Base-by-base conservation (phyloP, 2,888 invertebrate genomes). In the Seira sanloemensis region DNA sequence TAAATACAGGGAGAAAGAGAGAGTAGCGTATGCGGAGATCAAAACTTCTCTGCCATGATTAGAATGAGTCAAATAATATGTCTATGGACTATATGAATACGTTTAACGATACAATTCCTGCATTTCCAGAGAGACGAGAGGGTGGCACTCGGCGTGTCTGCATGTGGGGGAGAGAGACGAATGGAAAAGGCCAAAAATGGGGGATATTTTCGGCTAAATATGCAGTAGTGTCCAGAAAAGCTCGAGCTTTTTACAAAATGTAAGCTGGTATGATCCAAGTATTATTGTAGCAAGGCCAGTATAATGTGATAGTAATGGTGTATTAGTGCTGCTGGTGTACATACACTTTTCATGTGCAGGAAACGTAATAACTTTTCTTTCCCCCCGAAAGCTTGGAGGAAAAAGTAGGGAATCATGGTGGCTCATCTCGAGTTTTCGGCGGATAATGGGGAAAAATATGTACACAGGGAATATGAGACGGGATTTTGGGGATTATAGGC, bases 11-110 rank as follows among this genome's bases (percentile, higher is more conserved):
- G 68, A 26, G 74, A 62, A 62, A 62, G 21, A 62, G 7, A 21
- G 21, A 23, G n/a, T n/a, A 26, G 5, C 74, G 62, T 74, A 74
- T 62, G 74, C 27, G 19, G 62, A 23, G 62, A 62, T 62, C 62
- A 73, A 73, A 68, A 24, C 67, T n/a, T n/a, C n/a, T n/a, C n/a
- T 67, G 67, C 76, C 76, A 76, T 75, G 37, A 75, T 75, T 75
- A 75, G 25, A 68, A 76, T 76, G 67, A 68, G 76, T 67, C 2
- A 62, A 62, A 62, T 23, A 58, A 16, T 58, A 62, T 50, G 50
- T 23, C 62, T n/a, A 62, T 62, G 62, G 12, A 50, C 21, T 62
- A 62, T 23, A n/a, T 2, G n/a, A 16, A 62, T 21, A 62, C 12
- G 2, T 62, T 21, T n/a, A 16, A 7, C 4, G 19, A 62, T 62